Evolutionary conservation across 2,113 vertebrate species (phyloP), one percentile per base, ranked within the genome.

Genomic region (Clupea harengus): DNA sequence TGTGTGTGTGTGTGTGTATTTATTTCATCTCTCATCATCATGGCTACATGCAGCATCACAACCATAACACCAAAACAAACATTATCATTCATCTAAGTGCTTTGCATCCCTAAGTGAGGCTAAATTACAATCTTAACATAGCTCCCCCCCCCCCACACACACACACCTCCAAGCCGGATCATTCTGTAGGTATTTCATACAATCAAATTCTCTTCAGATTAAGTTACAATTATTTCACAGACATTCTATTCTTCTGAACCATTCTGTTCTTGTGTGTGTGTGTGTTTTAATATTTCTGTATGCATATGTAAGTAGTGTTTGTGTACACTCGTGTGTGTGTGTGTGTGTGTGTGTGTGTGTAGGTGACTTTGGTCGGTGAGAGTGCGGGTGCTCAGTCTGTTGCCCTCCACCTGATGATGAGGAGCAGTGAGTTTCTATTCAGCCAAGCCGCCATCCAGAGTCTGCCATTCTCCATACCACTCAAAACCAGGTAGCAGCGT

Each of bases 331-430:
- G 18, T 22, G 54, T 57, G 54, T 22, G 54, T 60, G 54, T 60
- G 54, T 22, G 20, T 60, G 54, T 22, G 54, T 20, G 6, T 46
- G 20, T 88, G 22, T 81, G 81, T 82, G 20, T 82, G 45, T 89
- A 96, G 95, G 95, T 96, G 78, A 96, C 95, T 1, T 60, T 96
- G 81, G 94, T 96, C 83, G 95, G 95, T 13, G 95, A 96, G 87
- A 96, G 95, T 45, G 94, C 95, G 2, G 95, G 95, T 6, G 94
- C 94, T 83, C 95, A 96, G 90, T 95, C 95, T 0, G 94, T 95
- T 64, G 89, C 91, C 88, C 90, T 96, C 25, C 95, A 96, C 87
- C 89, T 96, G 88, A 96, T 94, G 93, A 91, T 94, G 52, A 86
- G 92, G 85, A 94, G 91, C 94, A 96, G 95, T 44, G 81, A 90